Evolutionary conservation across 2,797 vertebrate species (phyloP).

Genomic region (Poecilia velifera): DNA sequence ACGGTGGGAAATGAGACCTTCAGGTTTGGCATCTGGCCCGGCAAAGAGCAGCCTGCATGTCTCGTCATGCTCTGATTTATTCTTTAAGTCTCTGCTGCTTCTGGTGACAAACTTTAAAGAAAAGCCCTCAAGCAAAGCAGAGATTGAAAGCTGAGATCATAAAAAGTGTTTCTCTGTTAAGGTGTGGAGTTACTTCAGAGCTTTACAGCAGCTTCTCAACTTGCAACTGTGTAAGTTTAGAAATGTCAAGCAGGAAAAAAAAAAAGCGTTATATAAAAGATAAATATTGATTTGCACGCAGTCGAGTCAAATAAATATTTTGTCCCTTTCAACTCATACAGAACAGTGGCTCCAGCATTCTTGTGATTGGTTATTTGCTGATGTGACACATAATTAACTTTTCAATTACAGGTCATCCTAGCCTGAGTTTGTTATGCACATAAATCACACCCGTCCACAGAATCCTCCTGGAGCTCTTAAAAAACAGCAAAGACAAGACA

Average conservation of each 20-base stretch:
- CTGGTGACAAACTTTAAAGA: slow-evolving; percentile 35
- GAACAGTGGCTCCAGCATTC: not conserved
- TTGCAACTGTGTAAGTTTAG: not conserved
- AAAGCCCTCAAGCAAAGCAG: slow-evolving; percentile 33
- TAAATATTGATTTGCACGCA: not conserved
- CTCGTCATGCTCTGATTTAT: slow-evolving; percentile 14
- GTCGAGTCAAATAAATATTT: not conserved
- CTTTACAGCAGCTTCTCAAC: not conserved
- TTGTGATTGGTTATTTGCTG: not conserved
- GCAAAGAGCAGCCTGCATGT: slow-evolving; percentile 9
- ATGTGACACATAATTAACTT: not conserved
- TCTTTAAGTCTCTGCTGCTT: slow-evolving; percentile 33
- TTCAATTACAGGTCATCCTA: not conserved
- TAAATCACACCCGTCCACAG: not conserved
- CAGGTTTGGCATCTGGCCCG: not conserved
- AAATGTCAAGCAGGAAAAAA: not conserved
- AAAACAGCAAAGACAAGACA: not conserved
- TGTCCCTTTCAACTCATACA: not conserved
- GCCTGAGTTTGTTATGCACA: not conserved
- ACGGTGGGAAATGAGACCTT: slow-evolving; percentile 10
- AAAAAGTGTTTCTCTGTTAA: slow-evolving; percentile 5
- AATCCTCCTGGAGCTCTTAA: not conserved
- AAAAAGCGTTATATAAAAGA: not conserved
- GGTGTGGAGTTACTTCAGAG: slow-evolving; percentile 3
- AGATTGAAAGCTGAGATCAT: slow-evolving; percentile 19